Evolutionary conservation across 2,888 invertebrate species (phyloP).

Genomic region (Thalpophila matura): DNA sequence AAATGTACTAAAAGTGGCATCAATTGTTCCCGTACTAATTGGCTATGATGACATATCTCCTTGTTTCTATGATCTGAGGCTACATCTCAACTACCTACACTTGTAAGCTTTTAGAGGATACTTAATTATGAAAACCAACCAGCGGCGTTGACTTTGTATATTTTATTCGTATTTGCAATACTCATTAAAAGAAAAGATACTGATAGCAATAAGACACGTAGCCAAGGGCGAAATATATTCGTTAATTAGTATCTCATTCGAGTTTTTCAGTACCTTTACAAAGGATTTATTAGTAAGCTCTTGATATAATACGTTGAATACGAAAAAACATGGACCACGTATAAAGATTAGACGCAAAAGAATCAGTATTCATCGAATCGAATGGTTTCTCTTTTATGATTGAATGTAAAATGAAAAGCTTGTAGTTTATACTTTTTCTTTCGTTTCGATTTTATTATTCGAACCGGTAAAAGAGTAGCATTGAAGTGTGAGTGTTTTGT

Average conservation of each 20-base stretch:
- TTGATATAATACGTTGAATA: conserved; percentile 9
- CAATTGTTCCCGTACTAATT: too few relatives aligned
- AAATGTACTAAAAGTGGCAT: too few relatives aligned
- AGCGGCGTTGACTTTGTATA: not conserved
- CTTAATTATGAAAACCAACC: not conserved
- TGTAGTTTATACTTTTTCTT: conserved; percentile 2
- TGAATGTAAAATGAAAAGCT: not conserved
- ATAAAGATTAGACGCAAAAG: conserved; percentile 1
- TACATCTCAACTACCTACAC: too few relatives aligned
- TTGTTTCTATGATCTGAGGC: too few relatives aligned
- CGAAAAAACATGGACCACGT: conserved; percentile 8
- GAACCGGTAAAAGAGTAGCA: not conserved
- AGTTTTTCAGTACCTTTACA: conserved; percentile 14
- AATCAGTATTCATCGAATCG: not conserved
- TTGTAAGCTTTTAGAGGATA: not conserved
- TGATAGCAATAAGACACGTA: conserved; percentile 7
- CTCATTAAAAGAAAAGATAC: not conserved
- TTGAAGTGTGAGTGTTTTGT: not conserved
- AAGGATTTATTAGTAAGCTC: conserved; percentile 21
- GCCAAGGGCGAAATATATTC: conserved; percentile 15
- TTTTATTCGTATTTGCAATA: conserved; percentile 10
- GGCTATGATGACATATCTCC: too few relatives aligned
- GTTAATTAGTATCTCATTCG: conserved; percentile 31
- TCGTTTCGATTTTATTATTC: conserved; percentile 13
- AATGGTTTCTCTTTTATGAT: conserved; percentile 10